These are phyloP conservation scores for Leptobrachium leishanense DNA, from an alignment of 2,113 vertebrate genomes.

Conservation along the genomic window DNA sequence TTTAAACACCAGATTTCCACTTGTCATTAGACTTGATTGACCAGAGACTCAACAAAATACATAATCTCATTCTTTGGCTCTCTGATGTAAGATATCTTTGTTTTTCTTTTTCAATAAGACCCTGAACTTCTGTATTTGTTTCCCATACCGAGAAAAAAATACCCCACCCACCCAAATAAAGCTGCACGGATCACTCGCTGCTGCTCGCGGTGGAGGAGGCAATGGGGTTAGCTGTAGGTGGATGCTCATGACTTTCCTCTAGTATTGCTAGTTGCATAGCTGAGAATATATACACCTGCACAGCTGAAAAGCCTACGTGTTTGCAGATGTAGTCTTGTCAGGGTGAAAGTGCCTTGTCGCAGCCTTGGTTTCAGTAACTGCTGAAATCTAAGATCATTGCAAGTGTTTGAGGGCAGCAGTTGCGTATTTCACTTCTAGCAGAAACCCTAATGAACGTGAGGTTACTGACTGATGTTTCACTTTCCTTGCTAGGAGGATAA, in stretches of 20 bases:
- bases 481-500: not conserved
- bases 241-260: not conserved
- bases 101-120: too few species aligned
- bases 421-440: slow-evolving; percentile 33
- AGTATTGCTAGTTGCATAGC: not conserved
- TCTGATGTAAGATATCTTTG: too few species aligned
- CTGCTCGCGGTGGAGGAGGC: not conserved
- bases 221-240: not conserved
- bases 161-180: too few species aligned
- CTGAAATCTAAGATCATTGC: slow-evolving; percentile 66
- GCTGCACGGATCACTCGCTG: too few species aligned
- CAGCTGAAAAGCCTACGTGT: not conserved
- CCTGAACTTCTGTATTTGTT: too few species aligned
- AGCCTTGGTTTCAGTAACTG: slow-evolving; percentile 73
- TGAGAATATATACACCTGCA: too few species aligned
- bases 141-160: too few species aligned
- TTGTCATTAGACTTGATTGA: too few species aligned
- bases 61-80: too few species aligned
- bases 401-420: slow-evolving; percentile 72
- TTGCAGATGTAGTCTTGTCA: not conserved
- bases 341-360: slow-evolving; percentile 52
- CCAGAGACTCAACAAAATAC: too few species aligned
- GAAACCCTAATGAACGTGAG: slow-evolving; percentile 30
- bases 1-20: too few species aligned
- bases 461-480: slow-evolving; percentile 23